Evolutionary conservation across 2,888 invertebrate species (phyloP), one percentile per base, ranked within the genome.

Genomic region (Pecten maximus): DNA sequence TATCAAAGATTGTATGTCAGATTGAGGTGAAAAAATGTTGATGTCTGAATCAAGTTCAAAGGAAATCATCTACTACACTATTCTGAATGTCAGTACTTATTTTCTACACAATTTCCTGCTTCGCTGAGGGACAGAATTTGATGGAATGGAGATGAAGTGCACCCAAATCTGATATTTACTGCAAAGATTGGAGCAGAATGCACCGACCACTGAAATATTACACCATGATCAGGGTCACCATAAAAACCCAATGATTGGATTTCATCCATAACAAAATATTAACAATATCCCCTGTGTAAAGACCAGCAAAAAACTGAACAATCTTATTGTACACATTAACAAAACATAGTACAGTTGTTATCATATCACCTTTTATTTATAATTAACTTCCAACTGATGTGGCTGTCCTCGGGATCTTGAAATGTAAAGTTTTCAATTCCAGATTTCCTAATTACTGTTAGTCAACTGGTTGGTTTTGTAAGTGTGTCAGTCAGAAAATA

Each of bases 21-120:
- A 74, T 74, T 74, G 23, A 15, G 74, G 23, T 12, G 35, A 74
- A 74, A 74, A 74, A 74, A 74, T 74, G 54, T 74, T 74, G 74
- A 74, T 74, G 74, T 74, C 74, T 74, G 35, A 74, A 74, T 74
- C 35, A 74, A 35, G 74, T 74, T 74, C 74, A 74, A 74, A 74
- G 74, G 28, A 74, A 74, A 74, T 74, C 74, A 28, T 74, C 74
- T 28, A 74, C 74, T 74, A 28, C 74, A 28, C 35, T 28, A 74
- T 35, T 74, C 28, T 74, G 74, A 74, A 60, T 28, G 74, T 23
- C 28, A 35, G 28, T 35, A 16, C 35, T 74, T 74, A 74, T 10
- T 74, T n/a, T 74, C 74, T 35, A 28, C 28, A 74, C 74, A 28
- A 28, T 74, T 74, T 74, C 74, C 74, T 74, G 74, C 74, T 74